Evolutionary conservation across 2,888 invertebrate species (phyloP).

Genomic region (Eledona agricola): DNA sequence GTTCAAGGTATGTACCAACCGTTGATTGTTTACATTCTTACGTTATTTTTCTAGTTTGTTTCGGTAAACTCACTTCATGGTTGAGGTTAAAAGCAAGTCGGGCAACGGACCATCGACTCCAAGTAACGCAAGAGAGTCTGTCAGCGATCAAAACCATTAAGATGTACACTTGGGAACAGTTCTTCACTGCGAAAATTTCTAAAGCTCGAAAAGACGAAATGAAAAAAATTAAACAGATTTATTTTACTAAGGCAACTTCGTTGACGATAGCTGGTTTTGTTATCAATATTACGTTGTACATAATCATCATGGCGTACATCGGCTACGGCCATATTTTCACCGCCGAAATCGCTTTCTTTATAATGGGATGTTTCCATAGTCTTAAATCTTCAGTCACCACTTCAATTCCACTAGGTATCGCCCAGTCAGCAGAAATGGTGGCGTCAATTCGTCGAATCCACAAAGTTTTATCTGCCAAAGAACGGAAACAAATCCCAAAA

Average conservation of each 20-base stretch:
- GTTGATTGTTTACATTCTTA: no score
- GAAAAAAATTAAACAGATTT: slow-evolving; percentile 63
- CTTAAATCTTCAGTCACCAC: slow-evolving; percentile 42
- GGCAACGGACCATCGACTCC: slow-evolving; percentile 47
- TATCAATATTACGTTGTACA: slow-evolving; percentile 47
- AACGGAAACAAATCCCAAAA: slow-evolving; percentile 36
- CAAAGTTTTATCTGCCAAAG: slow-evolving; percentile 41
- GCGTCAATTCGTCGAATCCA: slow-evolving; percentile 47
- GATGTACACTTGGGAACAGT: slow-evolving; percentile 52
- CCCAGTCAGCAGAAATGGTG: slow-evolving; percentile 45
- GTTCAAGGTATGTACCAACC: slow-evolving; percentile 39
- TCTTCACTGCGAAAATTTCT: slow-evolving; percentile 47
- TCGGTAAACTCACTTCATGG: slow-evolving; percentile 15
- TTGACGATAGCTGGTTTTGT: slow-evolving; percentile 52
- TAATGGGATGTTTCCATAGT: slow-evolving; percentile 43
- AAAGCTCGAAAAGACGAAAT: slow-evolving; percentile 69
- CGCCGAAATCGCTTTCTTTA: slow-evolving; percentile 48
- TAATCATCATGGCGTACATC: slow-evolving; percentile 49
- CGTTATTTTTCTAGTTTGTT: no score
- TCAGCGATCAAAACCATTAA: slow-evolving; percentile 50
- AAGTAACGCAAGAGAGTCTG: slow-evolving; percentile 47
- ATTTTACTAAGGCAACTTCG: slow-evolving; percentile 55
- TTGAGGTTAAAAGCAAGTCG: slow-evolving; percentile 42
- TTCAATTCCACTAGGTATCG: slow-evolving; percentile 45
- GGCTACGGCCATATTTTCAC: slow-evolving; percentile 40